Evolutionary conservation across 2,113 vertebrate species (phyloP), one percentile per base, ranked within the genome.

Genomic region (Bostrychus sinensis): DNA sequence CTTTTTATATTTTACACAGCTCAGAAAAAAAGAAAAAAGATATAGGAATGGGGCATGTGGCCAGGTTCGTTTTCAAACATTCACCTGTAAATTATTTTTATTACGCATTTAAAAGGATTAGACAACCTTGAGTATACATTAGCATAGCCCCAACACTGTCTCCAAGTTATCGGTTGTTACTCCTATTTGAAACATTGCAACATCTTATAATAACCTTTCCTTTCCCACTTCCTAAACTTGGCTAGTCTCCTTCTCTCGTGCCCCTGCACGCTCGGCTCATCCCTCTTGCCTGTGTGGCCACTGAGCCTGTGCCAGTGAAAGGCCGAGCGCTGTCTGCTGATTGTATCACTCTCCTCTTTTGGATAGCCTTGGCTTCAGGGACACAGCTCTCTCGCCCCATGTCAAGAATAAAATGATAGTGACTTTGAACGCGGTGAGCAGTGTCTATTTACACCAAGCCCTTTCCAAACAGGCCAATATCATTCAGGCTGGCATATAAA

Each of bases 291-390:
- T 1, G n/a, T 32, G 9, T 1, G 9, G 34, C 34, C 12, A 14
- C 19, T 19, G 23, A 69, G 51, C 39, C 67, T 64, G 62, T 53
- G 75, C 62, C 36, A 41, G 62, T 43, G 64, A 67, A 75, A 39
- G 12, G 30, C 53, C 14, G 25, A 66, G 53, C 11, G 20, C 56
- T 16, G 70, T 37, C 74, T 63, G 62, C 28, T 70, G 75, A 81
- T 77, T 56, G 64, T 70, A 74, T 82, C 62, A 2, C 55, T 60
- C 53, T 62, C 50, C 45, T 56, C 46, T 43, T 42, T 56, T 71
- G 71, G 59, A 42, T 32, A 51, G 68, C 79, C 75, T 80, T 39
- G 3, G 72, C 41, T 59, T 78, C 70, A 73, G 72, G 72, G 77
- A 76, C 66, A 37, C 55, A 9, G 57, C 61, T 58, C 66, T 61